Percentiles rank a stretch among this genome's conserved stretches.
phyloP scores from a whole-genome alignment of 2,113 vertebrate genomes.

The Phyllostomus hastatus region DNA sequence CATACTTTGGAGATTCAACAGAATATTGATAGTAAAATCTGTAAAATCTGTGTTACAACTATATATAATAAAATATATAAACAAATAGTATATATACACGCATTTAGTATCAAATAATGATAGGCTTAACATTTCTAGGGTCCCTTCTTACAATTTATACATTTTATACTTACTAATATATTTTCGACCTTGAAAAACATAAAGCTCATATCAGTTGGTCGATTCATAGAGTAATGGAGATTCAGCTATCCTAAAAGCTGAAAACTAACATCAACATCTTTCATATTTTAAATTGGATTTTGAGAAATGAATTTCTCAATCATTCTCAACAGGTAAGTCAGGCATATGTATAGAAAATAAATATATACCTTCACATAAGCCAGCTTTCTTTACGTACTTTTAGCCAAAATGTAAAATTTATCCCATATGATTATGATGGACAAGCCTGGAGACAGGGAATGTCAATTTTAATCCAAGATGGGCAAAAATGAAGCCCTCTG shows the following conservation, averaged over 20 bases:
- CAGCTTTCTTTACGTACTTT: constrained; percentile 9
- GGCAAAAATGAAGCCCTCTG: background rate
- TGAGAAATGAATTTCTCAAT: background rate
- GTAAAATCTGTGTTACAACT: background rate
- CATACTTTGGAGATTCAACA: background rate
- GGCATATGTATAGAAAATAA: background rate
- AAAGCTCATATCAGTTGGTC: background rate
- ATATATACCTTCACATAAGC: background rate
- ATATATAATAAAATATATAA: background rate
- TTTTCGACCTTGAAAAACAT: constrained; percentile 15
- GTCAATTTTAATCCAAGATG: constrained; percentile 2
- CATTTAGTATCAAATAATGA: constrained; percentile 29
- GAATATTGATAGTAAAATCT: constrained; percentile 5
- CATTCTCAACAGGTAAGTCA: background rate
- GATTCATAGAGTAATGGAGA: background rate
- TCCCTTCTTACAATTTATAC: background rate
- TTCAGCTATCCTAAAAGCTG: constrained; percentile 24
- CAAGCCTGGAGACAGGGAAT: constrained; percentile 15
- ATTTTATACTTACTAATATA: background rate
- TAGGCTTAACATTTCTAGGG: background rate
- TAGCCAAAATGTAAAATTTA: constrained; percentile 27
- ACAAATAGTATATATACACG: background rate
- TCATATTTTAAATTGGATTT: constrained; percentile 31
- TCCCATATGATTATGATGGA: background rate
- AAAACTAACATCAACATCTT: constrained; percentile 31